Evolutionary conservation across 2,113 vertebrate species (phyloP).

Genomic region (Potamarius usumacintae): DNA sequence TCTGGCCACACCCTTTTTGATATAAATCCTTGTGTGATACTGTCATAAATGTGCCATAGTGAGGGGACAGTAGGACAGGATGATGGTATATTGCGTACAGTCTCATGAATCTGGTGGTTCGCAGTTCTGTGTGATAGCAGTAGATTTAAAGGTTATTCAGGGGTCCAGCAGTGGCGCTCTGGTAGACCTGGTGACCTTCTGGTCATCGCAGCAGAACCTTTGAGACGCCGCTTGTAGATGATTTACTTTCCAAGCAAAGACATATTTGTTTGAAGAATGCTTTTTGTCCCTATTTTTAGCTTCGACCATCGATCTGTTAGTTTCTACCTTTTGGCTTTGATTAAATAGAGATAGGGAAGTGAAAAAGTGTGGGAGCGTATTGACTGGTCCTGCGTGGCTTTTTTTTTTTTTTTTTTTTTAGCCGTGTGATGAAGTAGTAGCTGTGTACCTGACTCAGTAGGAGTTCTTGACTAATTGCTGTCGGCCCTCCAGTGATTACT

Average conservation of each 20-base stretch:
- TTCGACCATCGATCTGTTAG: background rate
- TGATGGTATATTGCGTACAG: background rate
- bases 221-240: background rate
- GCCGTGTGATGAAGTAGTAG: slow-evolving; percentile 57
- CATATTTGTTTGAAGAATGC: background rate
- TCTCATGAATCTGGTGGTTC: background rate
- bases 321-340: background rate
- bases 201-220: background rate
- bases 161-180: background rate
- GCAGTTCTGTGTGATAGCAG: background rate
- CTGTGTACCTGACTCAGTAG: slow-evolving; percentile 13
- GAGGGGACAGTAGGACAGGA: background rate
- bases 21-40: background rate
- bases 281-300: background rate
- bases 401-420: background rate
- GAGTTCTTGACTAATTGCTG: slow-evolving; percentile 20
- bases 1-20: background rate
- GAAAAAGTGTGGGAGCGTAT: slow-evolving; percentile 6
- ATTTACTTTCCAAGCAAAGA: background rate
- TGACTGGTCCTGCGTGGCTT: slow-evolving; percentile 24
- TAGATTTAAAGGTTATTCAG: background rate
- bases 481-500: slow-evolving; percentile 18
- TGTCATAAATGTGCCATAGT: background rate
- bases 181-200: background rate
- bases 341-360: background rate